Evolutionary conservation across 2,797 vertebrate genomes (phyloP).

Genomic region (Okamejei kenojei): DNA sequence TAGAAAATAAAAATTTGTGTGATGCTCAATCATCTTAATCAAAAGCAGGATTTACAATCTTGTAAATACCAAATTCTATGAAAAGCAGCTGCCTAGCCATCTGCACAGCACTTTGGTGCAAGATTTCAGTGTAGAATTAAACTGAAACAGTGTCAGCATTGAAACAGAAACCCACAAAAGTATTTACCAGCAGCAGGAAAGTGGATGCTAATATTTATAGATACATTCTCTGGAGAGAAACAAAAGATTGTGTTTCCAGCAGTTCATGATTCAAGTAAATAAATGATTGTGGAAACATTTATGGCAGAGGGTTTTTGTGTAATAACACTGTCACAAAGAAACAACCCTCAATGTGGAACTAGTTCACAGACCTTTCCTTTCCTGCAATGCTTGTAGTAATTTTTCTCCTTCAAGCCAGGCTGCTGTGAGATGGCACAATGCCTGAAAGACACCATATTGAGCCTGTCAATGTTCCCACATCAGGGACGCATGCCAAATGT

Average conservation of each 20-base stretch:
- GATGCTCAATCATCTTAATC: not conserved
- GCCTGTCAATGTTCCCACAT: not conserved
- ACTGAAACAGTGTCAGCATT: not conserved
- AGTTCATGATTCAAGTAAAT: not conserved
- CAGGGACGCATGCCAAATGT: not conserved
- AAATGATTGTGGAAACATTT: not conserved
- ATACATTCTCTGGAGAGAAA: not conserved
- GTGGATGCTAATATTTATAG: conserved; percentile 20
- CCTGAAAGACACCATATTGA: not conserved
- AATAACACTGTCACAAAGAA: not conserved
- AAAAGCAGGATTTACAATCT: not conserved
- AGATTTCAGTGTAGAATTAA: conserved; percentile 17
- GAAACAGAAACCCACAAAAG: not conserved
- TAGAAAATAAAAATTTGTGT: not conserved
- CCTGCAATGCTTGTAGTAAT: not conserved
- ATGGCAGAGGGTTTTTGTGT: not conserved
- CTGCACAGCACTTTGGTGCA: not conserved
- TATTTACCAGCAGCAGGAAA: not conserved
- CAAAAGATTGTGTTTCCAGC: conserved; percentile 1
- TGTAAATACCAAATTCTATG: conserved; percentile 12
- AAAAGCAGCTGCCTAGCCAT: conserved; percentile 27
- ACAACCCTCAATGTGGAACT: not conserved
- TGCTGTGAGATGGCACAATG: not conserved
- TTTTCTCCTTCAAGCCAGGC: not conserved
- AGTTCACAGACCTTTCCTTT: too few species aligned